A percentile compares a stretch with the other conserved stretches of the same genome.
These are phyloP conservation scores for Kradibia gibbosae DNA, from an alignment of 1,140 invertebrate species.

Conservation along the genomic window DNA sequence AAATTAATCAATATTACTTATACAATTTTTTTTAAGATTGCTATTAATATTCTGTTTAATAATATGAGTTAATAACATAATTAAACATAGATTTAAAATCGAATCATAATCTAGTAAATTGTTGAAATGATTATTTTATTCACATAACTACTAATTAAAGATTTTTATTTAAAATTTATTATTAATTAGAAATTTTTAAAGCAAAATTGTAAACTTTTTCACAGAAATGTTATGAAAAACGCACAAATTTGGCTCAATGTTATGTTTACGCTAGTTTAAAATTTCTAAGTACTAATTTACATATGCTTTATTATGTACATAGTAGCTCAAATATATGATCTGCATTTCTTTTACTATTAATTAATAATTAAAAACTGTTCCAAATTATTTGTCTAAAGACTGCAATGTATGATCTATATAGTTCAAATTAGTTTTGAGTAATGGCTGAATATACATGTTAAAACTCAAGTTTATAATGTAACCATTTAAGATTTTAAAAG, in stretches of 20 bases:
- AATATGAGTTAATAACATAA: background rate
- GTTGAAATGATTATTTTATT: too few relatives aligned
- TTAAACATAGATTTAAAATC: too few relatives aligned
- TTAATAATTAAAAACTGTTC: conserved; percentile 2
- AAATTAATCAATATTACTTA: background rate
- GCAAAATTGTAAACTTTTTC: too few relatives aligned
- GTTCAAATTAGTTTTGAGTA: conserved; percentile 29
- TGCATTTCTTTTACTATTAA: background rate
- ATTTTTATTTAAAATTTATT: too few relatives aligned
- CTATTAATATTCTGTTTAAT: background rate
- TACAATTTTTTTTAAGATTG: background rate
- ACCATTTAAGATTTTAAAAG: background rate
- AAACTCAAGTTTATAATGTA: conserved; percentile 32
- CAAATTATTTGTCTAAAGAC: conserved; percentile 16
- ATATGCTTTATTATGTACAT: background rate
- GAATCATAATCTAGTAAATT: too few relatives aligned
- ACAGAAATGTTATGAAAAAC: conserved; percentile 11
- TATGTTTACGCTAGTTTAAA: background rate
- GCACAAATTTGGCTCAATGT: conserved; percentile 6
- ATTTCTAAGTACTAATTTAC: background rate
- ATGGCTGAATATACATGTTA: conserved; percentile 40
- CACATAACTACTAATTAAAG: too few relatives aligned
- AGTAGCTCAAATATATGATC: background rate
- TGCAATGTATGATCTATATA: conserved; percentile 31
- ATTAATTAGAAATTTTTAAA: too few relatives aligned